Conservation (phyloP, 2,888 invertebrate genomes). For the Cephus rjabovi region DNA sequence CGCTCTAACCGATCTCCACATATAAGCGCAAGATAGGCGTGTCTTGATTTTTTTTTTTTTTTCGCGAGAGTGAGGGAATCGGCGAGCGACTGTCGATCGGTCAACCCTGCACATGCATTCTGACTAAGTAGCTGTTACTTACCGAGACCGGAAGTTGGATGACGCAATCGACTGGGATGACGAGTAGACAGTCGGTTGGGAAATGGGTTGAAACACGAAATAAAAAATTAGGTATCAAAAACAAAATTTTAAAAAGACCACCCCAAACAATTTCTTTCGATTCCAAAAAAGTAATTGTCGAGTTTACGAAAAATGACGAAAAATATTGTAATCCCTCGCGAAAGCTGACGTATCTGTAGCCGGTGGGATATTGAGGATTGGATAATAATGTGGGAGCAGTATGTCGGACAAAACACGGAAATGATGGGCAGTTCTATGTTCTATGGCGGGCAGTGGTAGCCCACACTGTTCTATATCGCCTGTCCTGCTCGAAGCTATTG, state of each 20-base stretch:
- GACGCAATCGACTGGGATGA: conserved; percentile 36
- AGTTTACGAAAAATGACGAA: too few species aligned
- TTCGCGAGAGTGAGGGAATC: conserved; percentile 13
- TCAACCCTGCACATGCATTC: neutral
- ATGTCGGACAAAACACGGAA: conserved; percentile 51
- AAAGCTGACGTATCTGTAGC: too few species aligned
- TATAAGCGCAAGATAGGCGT: conserved; percentile 33
- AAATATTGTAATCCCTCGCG: too few species aligned
- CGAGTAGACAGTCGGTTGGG: too few species aligned
- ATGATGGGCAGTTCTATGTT: conserved; percentile 47
- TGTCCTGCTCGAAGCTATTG: conserved; percentile 52
- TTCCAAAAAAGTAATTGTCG: too few species aligned
- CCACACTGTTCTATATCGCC: conserved; percentile 36
- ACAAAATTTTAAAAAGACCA: neutral
- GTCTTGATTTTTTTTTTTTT: conserved; percentile 20
- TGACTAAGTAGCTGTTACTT: too few species aligned
- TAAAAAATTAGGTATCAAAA: neutral
- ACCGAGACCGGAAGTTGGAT: conserved; percentile 31
- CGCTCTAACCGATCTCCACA: conserved; percentile 32
- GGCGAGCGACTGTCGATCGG: neutral
- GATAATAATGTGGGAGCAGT: too few species aligned
- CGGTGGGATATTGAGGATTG: too few species aligned
- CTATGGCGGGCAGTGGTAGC: conserved; percentile 33
- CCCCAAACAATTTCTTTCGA: too few species aligned
- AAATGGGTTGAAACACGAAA: neutral